These are phyloP conservation scores for Thereva unica DNA, from an alignment of 2,888 invertebrate species.

Conservation along the genomic window DNA sequence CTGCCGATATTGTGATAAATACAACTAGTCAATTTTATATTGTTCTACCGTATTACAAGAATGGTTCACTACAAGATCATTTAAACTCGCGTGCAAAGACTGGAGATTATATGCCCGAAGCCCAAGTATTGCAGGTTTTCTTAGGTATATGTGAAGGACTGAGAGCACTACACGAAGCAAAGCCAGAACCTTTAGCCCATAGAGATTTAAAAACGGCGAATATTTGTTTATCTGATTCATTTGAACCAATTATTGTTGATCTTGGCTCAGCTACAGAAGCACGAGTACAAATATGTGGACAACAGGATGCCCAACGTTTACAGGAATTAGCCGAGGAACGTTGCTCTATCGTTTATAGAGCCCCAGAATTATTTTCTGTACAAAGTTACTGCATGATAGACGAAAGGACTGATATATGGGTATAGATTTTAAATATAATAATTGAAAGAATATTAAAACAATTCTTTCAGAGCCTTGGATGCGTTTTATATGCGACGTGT, in stretches of 20 bases:
- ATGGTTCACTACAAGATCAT: conserved; percentile 75
- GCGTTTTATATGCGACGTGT: conserved; percentile 81
- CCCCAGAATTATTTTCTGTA: conserved; percentile 86
- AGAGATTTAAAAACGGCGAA: conserved; percentile 87
- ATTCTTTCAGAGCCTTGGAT: conserved; percentile 74
- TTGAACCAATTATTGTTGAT: conserved; percentile 79
- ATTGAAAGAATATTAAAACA: not conserved
- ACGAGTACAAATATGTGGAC: conserved; percentile 66
- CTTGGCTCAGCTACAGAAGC: conserved; percentile 73
- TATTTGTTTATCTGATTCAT: conserved; percentile 73
- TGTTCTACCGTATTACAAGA: conserved; percentile 76
- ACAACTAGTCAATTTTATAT: conserved; percentile 73
- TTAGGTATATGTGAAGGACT: conserved; percentile 74
- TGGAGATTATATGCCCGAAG: conserved; percentile 66
- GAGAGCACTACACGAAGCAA: conserved; percentile 72
- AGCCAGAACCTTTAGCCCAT: conserved; percentile 76
- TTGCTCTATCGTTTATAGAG: conserved; percentile 85
- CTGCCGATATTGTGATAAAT: conserved; percentile 69
- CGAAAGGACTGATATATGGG: conserved; percentile 85
- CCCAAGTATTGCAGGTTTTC: conserved; percentile 71
- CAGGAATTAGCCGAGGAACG: conserved; percentile 83
- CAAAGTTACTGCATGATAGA: conserved; percentile 80
- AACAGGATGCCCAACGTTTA: conserved; percentile 69
- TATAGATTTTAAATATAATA: conserved; percentile 49
- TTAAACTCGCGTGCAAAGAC: conserved; percentile 64